Percentiles rank a stretch among this genome's conserved stretches.
phyloP scores from a whole-genome alignment of 2,888 invertebrate genomes.

The Thymelicus acteon region DNA sequence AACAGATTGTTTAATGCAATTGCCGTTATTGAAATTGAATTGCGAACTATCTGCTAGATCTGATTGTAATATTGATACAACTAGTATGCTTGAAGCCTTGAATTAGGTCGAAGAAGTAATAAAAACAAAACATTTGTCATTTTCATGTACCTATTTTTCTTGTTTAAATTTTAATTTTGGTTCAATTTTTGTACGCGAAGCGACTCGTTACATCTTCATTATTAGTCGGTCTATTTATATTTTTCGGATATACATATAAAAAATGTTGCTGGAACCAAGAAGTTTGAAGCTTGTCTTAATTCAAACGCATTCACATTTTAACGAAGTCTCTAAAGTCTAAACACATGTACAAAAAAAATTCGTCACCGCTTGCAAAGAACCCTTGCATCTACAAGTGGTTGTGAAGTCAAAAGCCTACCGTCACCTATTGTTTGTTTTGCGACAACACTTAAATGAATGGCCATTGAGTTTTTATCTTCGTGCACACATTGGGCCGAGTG shows the following conservation, averaged over 20 bases:
- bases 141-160: no score
- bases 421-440: slow-evolving; percentile 42
- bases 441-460: slow-evolving; percentile 55
- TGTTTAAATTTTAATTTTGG: no score
- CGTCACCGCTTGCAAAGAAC: slow-evolving; percentile 22
- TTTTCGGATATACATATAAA: no score
- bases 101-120: background rate
- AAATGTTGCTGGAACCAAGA: no score
- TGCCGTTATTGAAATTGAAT: slow-evolving; percentile 26
- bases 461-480: slow-evolving; percentile 58
- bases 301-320: no score
- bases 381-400: slow-evolving; percentile 32
- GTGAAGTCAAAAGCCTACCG: slow-evolving; percentile 33
- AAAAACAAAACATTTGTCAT: no score
- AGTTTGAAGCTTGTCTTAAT: no score
- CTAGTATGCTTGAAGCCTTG: background rate
- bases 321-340: background rate
- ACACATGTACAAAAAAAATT: slow-evolving; percentile 22
- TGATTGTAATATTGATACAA: background rate
- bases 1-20: slow-evolving; percentile 20
- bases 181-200: no score
- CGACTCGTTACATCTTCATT: no score
- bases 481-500: slow-evolving; percentile 46
- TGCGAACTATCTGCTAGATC: background rate
- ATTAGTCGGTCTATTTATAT: no score